Evolutionary conservation across 2,113 vertebrate species (phyloP).

Genomic region (Bambusicola thoracicus): DNA sequence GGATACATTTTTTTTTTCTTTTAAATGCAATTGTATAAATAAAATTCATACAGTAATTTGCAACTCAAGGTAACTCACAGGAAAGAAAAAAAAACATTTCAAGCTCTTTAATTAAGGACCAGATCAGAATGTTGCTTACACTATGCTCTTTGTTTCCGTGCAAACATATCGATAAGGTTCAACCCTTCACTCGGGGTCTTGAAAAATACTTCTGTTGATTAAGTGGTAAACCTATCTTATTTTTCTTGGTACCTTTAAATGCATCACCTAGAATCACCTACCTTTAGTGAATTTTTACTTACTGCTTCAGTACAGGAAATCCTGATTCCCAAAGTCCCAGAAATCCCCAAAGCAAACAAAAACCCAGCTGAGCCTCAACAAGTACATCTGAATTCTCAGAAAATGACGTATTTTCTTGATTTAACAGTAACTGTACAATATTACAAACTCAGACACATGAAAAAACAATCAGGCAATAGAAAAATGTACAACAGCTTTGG

Average conservation of each 20-base stretch:
- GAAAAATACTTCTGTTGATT: slow-evolving; percentile 9
- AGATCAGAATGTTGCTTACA: slow-evolving; percentile 10
- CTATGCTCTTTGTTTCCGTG: slow-evolving; percentile 25
- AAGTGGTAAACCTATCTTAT: not conserved
- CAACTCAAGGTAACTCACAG: slow-evolving; percentile 47
- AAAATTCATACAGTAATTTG: slow-evolving; percentile 9
- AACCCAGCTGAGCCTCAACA: slow-evolving; percentile 61
- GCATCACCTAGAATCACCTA: not conserved
- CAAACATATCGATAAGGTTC: slow-evolving; percentile 13
- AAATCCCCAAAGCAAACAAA: slow-evolving; percentile 11
- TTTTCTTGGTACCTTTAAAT: not conserved
- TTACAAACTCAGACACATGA: slow-evolving; percentile 80
- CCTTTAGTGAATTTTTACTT: not conserved
- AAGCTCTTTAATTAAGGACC: not conserved
- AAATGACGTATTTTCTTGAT: slow-evolving; percentile 76
- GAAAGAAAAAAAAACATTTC: not conserved
- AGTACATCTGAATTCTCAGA: slow-evolving; percentile 76
- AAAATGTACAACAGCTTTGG: slow-evolving; percentile 86
- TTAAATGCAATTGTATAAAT: not conserved
- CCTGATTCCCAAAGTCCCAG: slow-evolving; percentile 59
- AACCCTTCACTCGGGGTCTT: not conserved
- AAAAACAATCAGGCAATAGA: slow-evolving; percentile 80
- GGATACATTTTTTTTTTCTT: not conserved
- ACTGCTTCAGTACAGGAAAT: slow-evolving; percentile 43
- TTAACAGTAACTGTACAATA: slow-evolving; percentile 81